Evolutionary conservation across 2,888 invertebrate genomes (phyloP), one percentile per base, ranked within the genome.

Genomic region (Hemicrepidius hirtus): DNA sequence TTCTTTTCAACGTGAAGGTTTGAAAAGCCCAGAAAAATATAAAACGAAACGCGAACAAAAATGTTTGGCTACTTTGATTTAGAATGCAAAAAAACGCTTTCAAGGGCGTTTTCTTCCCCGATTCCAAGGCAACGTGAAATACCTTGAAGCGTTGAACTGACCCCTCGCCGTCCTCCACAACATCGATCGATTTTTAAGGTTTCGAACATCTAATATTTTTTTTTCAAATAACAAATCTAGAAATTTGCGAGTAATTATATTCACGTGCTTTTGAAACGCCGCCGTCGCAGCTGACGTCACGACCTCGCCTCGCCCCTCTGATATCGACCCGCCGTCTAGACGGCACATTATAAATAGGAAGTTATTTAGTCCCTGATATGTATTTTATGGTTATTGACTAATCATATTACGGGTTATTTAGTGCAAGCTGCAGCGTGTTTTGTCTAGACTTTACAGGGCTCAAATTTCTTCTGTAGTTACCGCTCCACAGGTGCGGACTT

Each of bases 291-390:
- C 50, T 24, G 73, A 69, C 73, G 69, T 73, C 73, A 73, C 65
- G 53, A 32, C 63, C 46, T 41, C 70, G 74, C 74, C 74, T 72
- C 75, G 75, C 70, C 76, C 70, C 75, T 73, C 68, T 67, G 64
- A 71, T 76, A 78, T 77, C 76, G 77, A 78, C 74, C 76, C 73
- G 78, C 77, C 78, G 82, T 82, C 82, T 83, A 83, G 82, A 82
- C 82, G 77, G 77, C 77, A 78, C 79, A 81, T 82, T 83, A 83
- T 82, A 82, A 83, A 83, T 82, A 82, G 82, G 82, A 83, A 82
- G 81, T 82, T 81, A 79, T 82, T 79, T 76, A 79, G 75, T 71
- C 73, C 75, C 80, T 79, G 77, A 81, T 81, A 81, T 81, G 79
- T 78, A 78, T 79, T 82, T 82, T 81, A 81, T 80, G 80, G 80